Evolutionary conservation across 2,797 vertebrate genomes (phyloP).

Genomic region (Spea hammondii): DNA sequence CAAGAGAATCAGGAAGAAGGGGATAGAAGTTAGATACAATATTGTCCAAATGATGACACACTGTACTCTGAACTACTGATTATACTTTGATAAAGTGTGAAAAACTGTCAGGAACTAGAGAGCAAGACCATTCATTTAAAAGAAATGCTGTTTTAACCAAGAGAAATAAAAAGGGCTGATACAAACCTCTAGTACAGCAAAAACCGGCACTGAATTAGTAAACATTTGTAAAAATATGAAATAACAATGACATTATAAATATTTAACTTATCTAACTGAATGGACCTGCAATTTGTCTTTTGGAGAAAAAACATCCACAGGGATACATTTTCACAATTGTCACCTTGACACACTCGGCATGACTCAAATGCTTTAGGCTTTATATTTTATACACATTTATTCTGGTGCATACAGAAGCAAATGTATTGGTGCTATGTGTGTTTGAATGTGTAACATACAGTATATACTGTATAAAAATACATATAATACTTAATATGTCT

Average conservation of each 20-base stretch:
- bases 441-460: too few species aligned
- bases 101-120: constrained; percentile 15
- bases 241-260: constrained; percentile 42
- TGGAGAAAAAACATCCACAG: neutral
- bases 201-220: neutral
- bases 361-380: neutral
- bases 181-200: neutral
- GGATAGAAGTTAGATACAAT: constrained; percentile 71
- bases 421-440: too few species aligned
- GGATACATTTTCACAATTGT: constrained; percentile 46
- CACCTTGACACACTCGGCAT: constrained; percentile 58
- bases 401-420: too few species aligned
- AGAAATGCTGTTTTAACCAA: neutral
- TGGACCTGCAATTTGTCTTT: neutral
- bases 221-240: neutral
- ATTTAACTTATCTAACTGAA: too few species aligned
- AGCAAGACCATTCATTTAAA: constrained; percentile 14
- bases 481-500: too few species aligned
- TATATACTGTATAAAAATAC: too few species aligned
- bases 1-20: constrained; percentile 81
- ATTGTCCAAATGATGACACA: constrained; percentile 52
- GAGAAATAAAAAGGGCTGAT: neutral
- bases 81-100: constrained; percentile 41
- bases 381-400: too few species aligned
- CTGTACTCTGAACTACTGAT: constrained; percentile 50